Percentiles rank a stretch among this genome's conserved stretches.
phyloP scores from a whole-genome alignment of 2,113 vertebrate genomes.

The Pampusana beccarii region DNA sequence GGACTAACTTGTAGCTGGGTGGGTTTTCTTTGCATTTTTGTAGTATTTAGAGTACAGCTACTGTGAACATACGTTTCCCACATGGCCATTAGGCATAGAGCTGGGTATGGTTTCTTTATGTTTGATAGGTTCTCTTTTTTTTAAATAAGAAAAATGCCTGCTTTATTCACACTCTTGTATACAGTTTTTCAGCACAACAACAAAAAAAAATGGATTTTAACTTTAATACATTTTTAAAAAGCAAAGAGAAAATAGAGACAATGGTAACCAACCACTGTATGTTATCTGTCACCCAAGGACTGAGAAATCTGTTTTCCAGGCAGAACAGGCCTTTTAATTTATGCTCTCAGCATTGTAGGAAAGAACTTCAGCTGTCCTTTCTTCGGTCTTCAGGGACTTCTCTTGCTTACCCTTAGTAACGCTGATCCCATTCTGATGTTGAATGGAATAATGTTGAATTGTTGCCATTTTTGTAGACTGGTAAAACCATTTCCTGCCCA shows the following conservation, averaged over 20 bases:
- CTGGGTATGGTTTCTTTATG: background rate
- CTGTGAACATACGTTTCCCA: background rate
- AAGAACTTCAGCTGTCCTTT: background rate
- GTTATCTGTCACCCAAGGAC: background rate
- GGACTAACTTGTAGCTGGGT: background rate
- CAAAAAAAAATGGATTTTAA: background rate
- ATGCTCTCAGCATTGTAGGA: background rate
- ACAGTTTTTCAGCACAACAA: background rate
- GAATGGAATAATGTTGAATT: background rate
- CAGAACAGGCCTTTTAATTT: background rate
- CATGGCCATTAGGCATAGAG: background rate
- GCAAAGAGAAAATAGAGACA: background rate
- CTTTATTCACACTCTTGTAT: background rate
- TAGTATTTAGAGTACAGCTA: background rate
- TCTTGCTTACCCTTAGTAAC: background rate
- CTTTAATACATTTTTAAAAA: background rate
- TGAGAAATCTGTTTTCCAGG: background rate
- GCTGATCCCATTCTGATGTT: background rate
- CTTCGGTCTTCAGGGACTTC: background rate
- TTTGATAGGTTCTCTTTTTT: background rate
- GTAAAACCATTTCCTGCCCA: background rate
- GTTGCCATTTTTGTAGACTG: background rate
- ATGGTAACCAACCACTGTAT: background rate
- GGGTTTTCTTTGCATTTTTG: background rate
- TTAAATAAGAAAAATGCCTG: background rate